A percentile compares a stretch with the other conserved stretches of the same genome.
These are phyloP conservation scores for Ptilorrhoa leucosticta DNA, from an alignment of 2,113 vertebrate species.

Conservation along the genomic window DNA sequence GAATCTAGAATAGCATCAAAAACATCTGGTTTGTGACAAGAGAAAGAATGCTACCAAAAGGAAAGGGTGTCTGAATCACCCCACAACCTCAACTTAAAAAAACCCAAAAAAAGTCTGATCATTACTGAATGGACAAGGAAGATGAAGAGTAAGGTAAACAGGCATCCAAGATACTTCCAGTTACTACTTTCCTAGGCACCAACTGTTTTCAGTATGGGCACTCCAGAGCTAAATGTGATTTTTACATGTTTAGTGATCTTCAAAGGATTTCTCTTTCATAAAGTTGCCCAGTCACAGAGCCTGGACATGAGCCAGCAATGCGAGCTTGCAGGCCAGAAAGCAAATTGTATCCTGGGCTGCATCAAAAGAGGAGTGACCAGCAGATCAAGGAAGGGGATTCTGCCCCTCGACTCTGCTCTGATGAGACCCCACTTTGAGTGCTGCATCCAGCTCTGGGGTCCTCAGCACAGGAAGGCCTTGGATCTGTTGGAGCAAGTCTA, in stretches of 20 bases:
- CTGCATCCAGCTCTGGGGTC: neutral
- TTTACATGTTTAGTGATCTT: neutral
- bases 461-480: neutral
- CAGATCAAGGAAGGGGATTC: rapidly evolving
- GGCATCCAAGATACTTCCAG: neutral
- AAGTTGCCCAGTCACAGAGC: neutral
- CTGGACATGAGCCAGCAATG: neutral
- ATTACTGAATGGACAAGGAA: neutral
- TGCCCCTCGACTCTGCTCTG: neutral
- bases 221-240: neutral
- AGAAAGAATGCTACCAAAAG: neutral
- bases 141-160: neutral
- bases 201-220: neutral
- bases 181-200: neutral
- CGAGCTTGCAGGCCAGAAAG: neutral
- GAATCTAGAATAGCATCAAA: neutral
- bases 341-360: neutral
- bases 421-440: neutral
- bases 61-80: neutral
- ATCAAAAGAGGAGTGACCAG: neutral
- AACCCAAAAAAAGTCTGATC: neutral
- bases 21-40: neutral
- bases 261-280: neutral
- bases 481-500: neutral
- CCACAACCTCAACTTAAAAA: neutral